A percentile compares a stretch with the other conserved stretches of the same genome.
Conservation (phyloP, 2,888 invertebrate species). For the Platycheirus albimanus region DNA sequence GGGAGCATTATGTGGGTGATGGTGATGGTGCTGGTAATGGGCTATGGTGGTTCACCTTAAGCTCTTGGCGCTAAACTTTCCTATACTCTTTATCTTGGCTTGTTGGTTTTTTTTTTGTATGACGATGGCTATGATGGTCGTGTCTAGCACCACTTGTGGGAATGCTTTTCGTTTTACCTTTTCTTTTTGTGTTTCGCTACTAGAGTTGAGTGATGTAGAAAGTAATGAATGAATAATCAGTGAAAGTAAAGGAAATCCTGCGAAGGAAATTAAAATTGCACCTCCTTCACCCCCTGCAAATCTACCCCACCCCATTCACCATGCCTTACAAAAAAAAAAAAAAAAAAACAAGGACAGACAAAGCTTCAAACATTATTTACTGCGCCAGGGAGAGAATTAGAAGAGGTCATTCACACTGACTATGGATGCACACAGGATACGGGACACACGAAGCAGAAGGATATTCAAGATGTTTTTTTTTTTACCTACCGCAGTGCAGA, state of each 20-base stretch:
- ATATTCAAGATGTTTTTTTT: conserved; percentile 16
- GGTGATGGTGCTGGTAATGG: conserved; percentile 20
- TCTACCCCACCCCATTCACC: no score
- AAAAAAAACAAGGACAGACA: conserved; percentile 13
- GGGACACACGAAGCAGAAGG: conserved; percentile 24
- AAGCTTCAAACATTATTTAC: no score
- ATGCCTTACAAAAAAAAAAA: conserved; percentile 11
- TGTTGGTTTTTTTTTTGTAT: conserved; percentile 17
- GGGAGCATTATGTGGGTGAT: conserved; percentile 18
- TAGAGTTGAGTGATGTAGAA: conserved; percentile 43
- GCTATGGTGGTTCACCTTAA: conserved; percentile 21
- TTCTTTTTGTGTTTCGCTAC: neutral
- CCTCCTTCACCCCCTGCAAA: neutral
- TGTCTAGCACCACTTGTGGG: conserved; percentile 64
- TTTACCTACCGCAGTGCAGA: no score
- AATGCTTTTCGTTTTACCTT: conserved; percentile 34
- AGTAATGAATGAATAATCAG: conserved; percentile 61
- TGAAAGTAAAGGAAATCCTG: conserved; percentile 51
- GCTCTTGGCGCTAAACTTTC: conserved; percentile 33
- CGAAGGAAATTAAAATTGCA: conserved; percentile 62
- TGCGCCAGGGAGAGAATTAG: neutral
- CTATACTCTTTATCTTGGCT: neutral
- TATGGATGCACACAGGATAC: no score
- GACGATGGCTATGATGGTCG: neutral
- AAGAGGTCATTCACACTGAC: conserved; percentile 40